phyloP scores from a whole-genome alignment of 2,113 vertebrate genomes.

The Planiliza haematocheilus region DNA sequence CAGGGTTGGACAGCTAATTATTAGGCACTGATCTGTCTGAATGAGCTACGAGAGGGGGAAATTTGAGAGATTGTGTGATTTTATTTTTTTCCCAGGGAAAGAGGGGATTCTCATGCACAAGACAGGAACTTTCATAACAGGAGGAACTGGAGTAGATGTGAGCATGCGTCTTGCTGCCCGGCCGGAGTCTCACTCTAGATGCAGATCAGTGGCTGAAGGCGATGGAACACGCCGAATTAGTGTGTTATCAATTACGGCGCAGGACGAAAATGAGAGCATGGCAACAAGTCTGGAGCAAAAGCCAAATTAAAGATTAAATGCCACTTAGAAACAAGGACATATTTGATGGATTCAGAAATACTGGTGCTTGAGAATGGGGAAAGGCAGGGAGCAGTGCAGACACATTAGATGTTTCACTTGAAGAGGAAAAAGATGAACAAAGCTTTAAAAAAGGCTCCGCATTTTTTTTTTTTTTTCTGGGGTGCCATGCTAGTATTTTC shows the following conservation, averaged over 20 bases:
- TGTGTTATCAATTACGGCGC: slow-evolving; percentile 53
- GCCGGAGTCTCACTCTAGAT: slow-evolving; percentile 60
- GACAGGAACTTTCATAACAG: slow-evolving; percentile 50
- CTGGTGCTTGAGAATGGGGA: slow-evolving; percentile 23
- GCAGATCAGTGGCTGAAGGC: slow-evolving; percentile 73
- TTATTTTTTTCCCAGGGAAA: slow-evolving; percentile 9
- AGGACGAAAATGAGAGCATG: slow-evolving; percentile 75
- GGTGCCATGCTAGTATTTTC: slow-evolving; percentile 70
- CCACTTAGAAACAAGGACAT: slow-evolving; percentile 13
- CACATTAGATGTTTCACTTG: slow-evolving; percentile 1
- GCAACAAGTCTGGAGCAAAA: slow-evolving; percentile 27
- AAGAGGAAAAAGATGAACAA: no score
- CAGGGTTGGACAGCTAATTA: slow-evolving; percentile 55
- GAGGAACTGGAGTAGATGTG: slow-evolving; percentile 59
- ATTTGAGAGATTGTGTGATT: slow-evolving; percentile 51
- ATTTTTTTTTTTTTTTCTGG: slow-evolving; percentile 4
- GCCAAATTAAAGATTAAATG: slow-evolving; percentile 41
- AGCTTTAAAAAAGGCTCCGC: no score
- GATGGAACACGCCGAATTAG: slow-evolving; percentile 66
- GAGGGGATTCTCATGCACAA: slow-evolving; percentile 61
- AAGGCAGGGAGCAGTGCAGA: not conserved
- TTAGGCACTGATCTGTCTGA: slow-evolving; percentile 73
- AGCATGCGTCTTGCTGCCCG: slow-evolving; percentile 61
- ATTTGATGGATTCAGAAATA: not conserved
- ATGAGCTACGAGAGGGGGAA: slow-evolving; percentile 39